Percentiles rank a stretch among this genome's conserved stretches.
Evolutionary conservation across 2,797 vertebrate genomes (phyloP).

Genomic region (Bryconaethiops microstoma): DNA sequence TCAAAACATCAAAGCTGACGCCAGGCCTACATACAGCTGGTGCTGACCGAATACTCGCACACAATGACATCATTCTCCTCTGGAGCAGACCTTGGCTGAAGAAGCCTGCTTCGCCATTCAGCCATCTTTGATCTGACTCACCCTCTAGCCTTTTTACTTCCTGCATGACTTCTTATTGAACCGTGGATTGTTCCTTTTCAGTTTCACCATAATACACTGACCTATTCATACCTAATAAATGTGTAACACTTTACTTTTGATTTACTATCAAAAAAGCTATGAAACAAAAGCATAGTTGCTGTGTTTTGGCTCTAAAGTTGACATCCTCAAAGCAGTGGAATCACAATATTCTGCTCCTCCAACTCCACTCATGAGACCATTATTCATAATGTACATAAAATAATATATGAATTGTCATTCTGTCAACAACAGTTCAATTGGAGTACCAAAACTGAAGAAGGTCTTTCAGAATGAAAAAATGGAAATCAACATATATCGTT

Average conservation of each 20-base stretch:
- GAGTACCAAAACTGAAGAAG: too few species aligned
- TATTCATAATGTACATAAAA: too few species aligned
- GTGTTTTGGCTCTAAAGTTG: background rate
- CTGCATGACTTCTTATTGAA: background rate
- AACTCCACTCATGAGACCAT: too few species aligned
- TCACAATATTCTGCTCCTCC: background rate
- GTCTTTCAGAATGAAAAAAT: too few species aligned
- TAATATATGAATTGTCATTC: too few species aligned
- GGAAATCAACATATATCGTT: too few species aligned
- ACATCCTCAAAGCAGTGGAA: background rate
- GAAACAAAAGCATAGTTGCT: too few species aligned
- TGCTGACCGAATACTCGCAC: constrained; percentile 22
- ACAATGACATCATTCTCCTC: constrained; percentile 39
- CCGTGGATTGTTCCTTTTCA: background rate
- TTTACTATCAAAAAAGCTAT: too few species aligned
- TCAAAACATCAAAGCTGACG: constrained; percentile 18
- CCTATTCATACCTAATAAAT: background rate
- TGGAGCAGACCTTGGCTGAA: constrained; percentile 3
- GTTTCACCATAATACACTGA: background rate
- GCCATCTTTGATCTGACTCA: constrained; percentile 8
- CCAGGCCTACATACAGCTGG: constrained; percentile 36
- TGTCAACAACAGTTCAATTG: too few species aligned
- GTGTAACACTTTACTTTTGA: background rate
- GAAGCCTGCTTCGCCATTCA: background rate
- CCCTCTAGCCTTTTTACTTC: background rate